These are phyloP conservation scores for honey bee (Apis mellifera) DNA, from an alignment of 1,140 invertebrate genomes.

Conservation along the genomic window DNA sequence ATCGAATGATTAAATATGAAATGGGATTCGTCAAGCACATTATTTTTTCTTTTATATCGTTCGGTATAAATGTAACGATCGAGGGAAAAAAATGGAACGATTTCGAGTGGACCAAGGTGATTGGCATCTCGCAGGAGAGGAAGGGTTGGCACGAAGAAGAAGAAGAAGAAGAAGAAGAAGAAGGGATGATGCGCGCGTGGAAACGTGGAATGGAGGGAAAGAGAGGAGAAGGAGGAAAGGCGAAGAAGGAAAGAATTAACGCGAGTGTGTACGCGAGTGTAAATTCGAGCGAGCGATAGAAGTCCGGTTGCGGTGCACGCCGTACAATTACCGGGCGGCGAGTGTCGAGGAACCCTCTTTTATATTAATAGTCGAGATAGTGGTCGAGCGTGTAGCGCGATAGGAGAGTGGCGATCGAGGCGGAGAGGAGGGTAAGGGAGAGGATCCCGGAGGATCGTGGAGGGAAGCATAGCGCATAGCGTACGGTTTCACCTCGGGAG, in stretches of 20 bases:
- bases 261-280: constrained; percentile 38
- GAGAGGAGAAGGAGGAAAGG: neutral
- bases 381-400: constrained; percentile 56
- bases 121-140: neutral
- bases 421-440: constrained; percentile 31
- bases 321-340: constrained; percentile 75
- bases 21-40: no score
- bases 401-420: constrained; percentile 56
- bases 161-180: no score
- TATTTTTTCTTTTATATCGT: no score
- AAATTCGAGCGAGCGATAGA: constrained; percentile 60
- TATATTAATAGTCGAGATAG: constrained; percentile 80
- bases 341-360: constrained; percentile 81
- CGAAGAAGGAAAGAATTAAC: constrained; percentile 49
- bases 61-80: no score
- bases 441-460: constrained; percentile 55
- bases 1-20: no score
- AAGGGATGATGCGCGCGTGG: no score
- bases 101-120: no score
- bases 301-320: constrained; percentile 40
- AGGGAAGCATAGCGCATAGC: constrained; percentile 52
- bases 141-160: neutral
- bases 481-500: constrained; percentile 58
- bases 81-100: no score
- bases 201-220: neutral